A percentile compares a stretch with the other conserved stretches of the same genome.
phyloP scores from a whole-genome alignment of 2,797 vertebrate genomes.

The Melanogrammus aeglefinus region DNA sequence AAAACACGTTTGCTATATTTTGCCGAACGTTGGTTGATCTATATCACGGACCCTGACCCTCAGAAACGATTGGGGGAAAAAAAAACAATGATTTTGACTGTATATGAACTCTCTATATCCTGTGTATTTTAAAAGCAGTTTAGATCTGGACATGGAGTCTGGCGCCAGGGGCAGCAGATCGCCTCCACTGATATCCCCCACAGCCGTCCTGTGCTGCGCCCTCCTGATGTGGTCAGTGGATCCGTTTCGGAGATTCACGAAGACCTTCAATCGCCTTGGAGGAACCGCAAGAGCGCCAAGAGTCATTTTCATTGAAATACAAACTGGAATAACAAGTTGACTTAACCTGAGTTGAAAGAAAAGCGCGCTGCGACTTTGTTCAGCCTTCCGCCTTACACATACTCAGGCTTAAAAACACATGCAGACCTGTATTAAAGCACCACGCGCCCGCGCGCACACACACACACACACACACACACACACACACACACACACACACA shows the following conservation, averaged over 20 bases:
- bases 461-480: slow-evolving; percentile 7
- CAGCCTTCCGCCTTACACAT: background rate
- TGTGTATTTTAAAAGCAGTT: slow-evolving; percentile 24
- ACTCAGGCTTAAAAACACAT: background rate
- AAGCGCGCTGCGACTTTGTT: slow-evolving; percentile 24
- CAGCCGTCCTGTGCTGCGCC: slow-evolving; percentile 35
- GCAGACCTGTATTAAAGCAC: background rate
- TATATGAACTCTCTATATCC: slow-evolving; percentile 18
- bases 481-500: slow-evolving; percentile 8
- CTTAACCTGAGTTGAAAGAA: slow-evolving; percentile 47
- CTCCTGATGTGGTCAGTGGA: slow-evolving; percentile 56
- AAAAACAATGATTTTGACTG: background rate
- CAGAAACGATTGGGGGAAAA: too few species aligned
- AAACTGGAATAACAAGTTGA: slow-evolving; percentile 49
- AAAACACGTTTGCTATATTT: too few species aligned
- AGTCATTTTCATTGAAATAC: slow-evolving; percentile 53
- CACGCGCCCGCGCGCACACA: slow-evolving; percentile 15
- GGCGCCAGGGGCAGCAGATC: slow-evolving; percentile 49
- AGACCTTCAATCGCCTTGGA: slow-evolving; percentile 58
- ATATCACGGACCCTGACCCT: too few species aligned
- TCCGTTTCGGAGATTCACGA: slow-evolving; percentile 51
- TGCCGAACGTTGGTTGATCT: too few species aligned
- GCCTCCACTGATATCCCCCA: slow-evolving; percentile 45
- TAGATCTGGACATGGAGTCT: slow-evolving; percentile 35
- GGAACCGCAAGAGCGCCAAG: slow-evolving; percentile 50